Percentiles rank a stretch among this genome's conserved stretches.
Evolutionary conservation across 2,797 vertebrate species (phyloP).

Genomic region (Decapterus maruadsi): DNA sequence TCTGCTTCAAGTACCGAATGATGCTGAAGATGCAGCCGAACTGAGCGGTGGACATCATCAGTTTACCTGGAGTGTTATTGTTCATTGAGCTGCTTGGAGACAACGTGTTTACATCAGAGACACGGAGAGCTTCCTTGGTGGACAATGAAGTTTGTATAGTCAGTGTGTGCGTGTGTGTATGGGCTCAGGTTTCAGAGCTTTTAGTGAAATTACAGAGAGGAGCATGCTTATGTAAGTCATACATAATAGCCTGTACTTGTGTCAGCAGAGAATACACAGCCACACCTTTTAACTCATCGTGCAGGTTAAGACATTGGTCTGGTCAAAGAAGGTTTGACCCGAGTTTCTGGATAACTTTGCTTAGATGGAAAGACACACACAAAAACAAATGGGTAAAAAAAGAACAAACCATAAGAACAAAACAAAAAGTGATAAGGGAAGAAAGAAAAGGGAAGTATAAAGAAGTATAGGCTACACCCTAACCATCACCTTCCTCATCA

Average conservation of each 20-base stretch:
- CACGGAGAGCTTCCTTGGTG: neutral
- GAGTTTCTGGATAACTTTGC: too few relatives aligned
- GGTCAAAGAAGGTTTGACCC: too few relatives aligned
- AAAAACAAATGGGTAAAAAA: too few relatives aligned
- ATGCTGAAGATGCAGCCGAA: neutral
- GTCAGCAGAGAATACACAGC: neutral
- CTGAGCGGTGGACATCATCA: constrained; percentile 3
- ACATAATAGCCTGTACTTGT: neutral
- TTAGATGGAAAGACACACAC: too few relatives aligned
- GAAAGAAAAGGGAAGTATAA: too few relatives aligned
- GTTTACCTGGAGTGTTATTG: neutral
- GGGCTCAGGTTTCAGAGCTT: constrained; percentile 64
- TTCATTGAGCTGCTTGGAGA: constrained; percentile 63
- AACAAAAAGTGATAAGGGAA: too few relatives aligned
- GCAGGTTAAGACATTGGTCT: too few relatives aligned
- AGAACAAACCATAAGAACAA: too few relatives aligned
- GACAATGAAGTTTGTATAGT: constrained; percentile 27
- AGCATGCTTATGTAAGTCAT: constrained; percentile 15
- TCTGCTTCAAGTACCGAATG: neutral
- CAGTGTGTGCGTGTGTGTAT: neutral
- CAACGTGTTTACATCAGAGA: constrained; percentile 39
- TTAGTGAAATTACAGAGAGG: constrained; percentile 55
- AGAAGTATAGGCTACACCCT: too few relatives aligned
- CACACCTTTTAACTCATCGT: neutral
- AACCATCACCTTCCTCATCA: too few relatives aligned